Evolutionary conservation across 2,888 invertebrate genomes (phyloP).

Genomic region (Phengaris arion): DNA sequence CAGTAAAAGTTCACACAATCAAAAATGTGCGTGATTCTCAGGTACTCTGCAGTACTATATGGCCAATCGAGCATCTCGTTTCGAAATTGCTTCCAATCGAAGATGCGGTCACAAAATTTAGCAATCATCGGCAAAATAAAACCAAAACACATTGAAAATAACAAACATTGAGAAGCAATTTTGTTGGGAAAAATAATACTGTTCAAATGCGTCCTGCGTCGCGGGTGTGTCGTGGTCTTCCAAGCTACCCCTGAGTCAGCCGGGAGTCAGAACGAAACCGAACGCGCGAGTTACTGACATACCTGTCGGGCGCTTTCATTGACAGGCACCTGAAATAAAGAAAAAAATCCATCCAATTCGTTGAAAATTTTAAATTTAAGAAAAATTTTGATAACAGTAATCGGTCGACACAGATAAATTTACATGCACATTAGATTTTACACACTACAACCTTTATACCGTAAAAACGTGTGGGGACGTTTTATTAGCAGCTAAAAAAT

Average conservation of each 20-base stretch:
- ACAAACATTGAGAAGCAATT: slow-evolving; percentile 77
- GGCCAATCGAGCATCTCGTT: slow-evolving; percentile 65
- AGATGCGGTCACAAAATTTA: slow-evolving; percentile 52
- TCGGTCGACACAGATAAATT: slow-evolving; percentile 74
- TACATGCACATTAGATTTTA: slow-evolving; percentile 59
- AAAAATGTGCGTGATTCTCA: slow-evolving; percentile 60
- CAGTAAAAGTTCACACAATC: slow-evolving; percentile 69
- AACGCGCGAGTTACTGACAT: slow-evolving; percentile 77
- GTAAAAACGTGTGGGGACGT: slow-evolving; percentile 39
- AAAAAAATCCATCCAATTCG: slow-evolving; percentile 83
- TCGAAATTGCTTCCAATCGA: slow-evolving; percentile 55
- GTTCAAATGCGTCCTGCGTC: slow-evolving; percentile 71
- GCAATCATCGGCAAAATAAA: slow-evolving; percentile 45
- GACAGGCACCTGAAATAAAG: slow-evolving; percentile 87
- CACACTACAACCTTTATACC: slow-evolving; percentile 42
- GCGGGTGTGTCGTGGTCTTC: slow-evolving; percentile 73
- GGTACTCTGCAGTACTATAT: slow-evolving; percentile 49
- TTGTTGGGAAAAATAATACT: slow-evolving; percentile 70
- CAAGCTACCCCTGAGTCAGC: slow-evolving; percentile 74
- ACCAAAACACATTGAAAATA: slow-evolving; percentile 55
- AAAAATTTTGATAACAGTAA: slow-evolving; percentile 52
- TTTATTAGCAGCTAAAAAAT: slow-evolving; percentile 31
- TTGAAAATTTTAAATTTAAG: slow-evolving; percentile 79
- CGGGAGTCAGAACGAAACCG: slow-evolving; percentile 72
- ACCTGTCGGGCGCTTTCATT: slow-evolving; percentile 87